Conservation (phyloP, 2,113 vertebrate genomes). For the Saguinus midas region DNA sequence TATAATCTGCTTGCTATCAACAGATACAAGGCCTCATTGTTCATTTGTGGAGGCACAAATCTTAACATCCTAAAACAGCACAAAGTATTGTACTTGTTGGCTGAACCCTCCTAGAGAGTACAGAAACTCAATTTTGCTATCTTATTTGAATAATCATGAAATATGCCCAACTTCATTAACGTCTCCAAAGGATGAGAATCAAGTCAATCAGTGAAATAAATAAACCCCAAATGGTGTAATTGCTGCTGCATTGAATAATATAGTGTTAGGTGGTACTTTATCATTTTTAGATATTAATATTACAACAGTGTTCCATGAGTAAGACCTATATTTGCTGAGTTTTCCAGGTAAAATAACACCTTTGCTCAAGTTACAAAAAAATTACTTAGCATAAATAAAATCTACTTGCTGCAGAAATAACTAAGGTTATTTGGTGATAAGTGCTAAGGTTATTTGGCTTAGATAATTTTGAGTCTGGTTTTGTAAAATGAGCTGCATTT, state of each 20-base stretch:
- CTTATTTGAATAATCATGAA: neutral
- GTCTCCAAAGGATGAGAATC: neutral
- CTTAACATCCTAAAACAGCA: neutral
- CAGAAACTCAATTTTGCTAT: neutral
- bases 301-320: neutral
- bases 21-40: neutral
- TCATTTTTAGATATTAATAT: neutral
- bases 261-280: neutral
- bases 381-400: neutral
- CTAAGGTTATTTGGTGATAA: neutral
- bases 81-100: neutral
- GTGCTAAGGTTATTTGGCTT: neutral
- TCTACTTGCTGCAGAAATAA: neutral
- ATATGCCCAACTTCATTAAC: neutral
- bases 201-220: neutral
- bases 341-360: neutral
- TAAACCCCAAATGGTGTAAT: neutral
- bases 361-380: neutral
- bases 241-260: neutral
- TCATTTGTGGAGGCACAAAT: neutral
- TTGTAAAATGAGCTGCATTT: constrained; percentile 48
- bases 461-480: neutral
- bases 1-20: neutral
- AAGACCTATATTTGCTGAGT: neutral
- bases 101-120: neutral